phyloP scores from a whole-genome alignment of 2,888 invertebrate genomes.

The Petrolisthes manimaculis region DNA sequence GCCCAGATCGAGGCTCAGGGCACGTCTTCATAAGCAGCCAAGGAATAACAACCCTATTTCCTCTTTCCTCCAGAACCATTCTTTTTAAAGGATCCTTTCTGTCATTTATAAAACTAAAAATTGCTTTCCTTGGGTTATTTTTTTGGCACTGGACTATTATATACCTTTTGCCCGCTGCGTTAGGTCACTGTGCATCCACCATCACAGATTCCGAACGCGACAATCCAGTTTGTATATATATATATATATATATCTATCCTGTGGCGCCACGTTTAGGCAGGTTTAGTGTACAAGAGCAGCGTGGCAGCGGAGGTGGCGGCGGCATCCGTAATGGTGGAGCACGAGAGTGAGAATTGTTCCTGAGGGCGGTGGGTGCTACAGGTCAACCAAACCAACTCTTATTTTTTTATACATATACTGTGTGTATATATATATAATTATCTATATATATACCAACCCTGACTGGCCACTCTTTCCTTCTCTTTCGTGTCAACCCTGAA shows the following conservation, averaged over 20 bases:
- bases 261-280: background rate
- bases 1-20: constrained; percentile 52
- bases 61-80: constrained; percentile 46
- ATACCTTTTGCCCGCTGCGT: constrained; percentile 58
- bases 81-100: background rate
- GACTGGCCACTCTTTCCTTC: background rate
- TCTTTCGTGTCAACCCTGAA: background rate
- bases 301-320: background rate
- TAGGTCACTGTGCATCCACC: constrained; percentile 25
- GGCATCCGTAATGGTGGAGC: constrained; percentile 39
- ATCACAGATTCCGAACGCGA: constrained; percentile 28
- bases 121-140: constrained; percentile 49
- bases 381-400: constrained; percentile 11
- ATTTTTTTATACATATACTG: background rate
- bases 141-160: constrained; percentile 61
- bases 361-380: constrained; percentile 44
- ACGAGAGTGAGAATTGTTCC: constrained; percentile 42
- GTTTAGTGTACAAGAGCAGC: constrained; percentile 2
- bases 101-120: constrained; percentile 55
- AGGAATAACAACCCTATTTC: constrained; percentile 47
- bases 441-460: background rate
- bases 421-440: background rate
- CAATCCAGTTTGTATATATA: background rate
- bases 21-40: constrained; percentile 44
- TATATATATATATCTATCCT: background rate